Percentiles rank a stretch among this genome's conserved stretches.
These are phyloP conservation scores for Trichopria drosophilae DNA, from an alignment of 2,888 invertebrate species.

Conservation along the genomic window DNA sequence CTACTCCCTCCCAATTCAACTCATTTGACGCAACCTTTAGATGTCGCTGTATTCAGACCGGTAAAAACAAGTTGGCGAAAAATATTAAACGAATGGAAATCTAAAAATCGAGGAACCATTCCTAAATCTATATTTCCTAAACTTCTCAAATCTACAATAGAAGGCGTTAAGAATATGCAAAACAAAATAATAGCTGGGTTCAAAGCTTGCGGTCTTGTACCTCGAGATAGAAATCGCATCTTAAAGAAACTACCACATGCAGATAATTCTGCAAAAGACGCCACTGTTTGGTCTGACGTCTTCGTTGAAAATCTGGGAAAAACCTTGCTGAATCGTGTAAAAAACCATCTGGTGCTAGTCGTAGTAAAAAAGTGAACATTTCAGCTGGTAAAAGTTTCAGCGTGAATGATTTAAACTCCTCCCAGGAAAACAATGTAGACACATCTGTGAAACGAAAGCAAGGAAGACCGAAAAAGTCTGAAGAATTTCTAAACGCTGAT, in stretches of 20 bases:
- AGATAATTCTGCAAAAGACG: neutral
- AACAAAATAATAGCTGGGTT: conserved; percentile 12
- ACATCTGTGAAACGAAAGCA: too few species aligned
- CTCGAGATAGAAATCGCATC: conserved; percentile 4
- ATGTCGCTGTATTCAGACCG: conserved; percentile 40
- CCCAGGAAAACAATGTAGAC: too few species aligned
- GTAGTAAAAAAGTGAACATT: neutral
- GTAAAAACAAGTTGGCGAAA: conserved; percentile 40
- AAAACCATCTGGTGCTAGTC: too few species aligned
- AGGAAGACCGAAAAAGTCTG: too few species aligned
- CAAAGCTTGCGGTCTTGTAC: conserved; percentile 11
- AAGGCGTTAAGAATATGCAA: conserved; percentile 4
- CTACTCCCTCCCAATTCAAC: conserved; percentile 44
- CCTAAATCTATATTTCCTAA: conserved; percentile 31
- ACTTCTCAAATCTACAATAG: conserved; percentile 22
- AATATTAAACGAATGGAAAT: conserved; percentile 40
- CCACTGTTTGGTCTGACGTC: neutral
- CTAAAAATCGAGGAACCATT: conserved; percentile 27
- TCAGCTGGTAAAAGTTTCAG: neutral
- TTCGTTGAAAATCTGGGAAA: neutral
- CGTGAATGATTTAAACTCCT: neutral
- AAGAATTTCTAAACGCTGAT: too few species aligned
- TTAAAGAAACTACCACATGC: neutral
- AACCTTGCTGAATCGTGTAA: too few species aligned
- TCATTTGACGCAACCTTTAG: conserved; percentile 43